Evolutionary conservation across 2,113 vertebrate species (phyloP).

Genomic region (Serinus canaria): DNA sequence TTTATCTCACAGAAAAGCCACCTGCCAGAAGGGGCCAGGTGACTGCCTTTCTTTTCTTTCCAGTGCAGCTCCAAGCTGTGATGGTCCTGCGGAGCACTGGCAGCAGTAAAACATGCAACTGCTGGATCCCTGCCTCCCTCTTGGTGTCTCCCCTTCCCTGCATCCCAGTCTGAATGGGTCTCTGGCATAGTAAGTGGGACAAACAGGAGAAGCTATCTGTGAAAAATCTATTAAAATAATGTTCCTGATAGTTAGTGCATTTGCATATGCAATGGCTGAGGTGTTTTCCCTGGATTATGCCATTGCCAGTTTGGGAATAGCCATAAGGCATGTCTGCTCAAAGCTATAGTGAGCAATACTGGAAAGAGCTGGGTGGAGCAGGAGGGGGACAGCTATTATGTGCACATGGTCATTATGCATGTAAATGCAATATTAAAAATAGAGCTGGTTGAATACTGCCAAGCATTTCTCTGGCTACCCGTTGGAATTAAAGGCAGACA

Average conservation of each 20-base stretch:
- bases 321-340: conserved; percentile 36
- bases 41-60: not conserved
- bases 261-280: conserved; percentile 15
- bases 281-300: conserved; percentile 35
- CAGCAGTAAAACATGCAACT: not conserved
- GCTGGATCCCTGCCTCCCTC: not conserved
- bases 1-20: not conserved
- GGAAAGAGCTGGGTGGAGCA: conserved; percentile 39
- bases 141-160: conserved; percentile 27
- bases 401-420: conserved; percentile 30
- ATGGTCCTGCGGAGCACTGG: not conserved
- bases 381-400: conserved; percentile 20
- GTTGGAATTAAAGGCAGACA: not conserved
- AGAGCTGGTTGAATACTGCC: not conserved
- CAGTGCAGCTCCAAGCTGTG: not conserved
- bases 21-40: not conserved
- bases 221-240: conserved; percentile 21
- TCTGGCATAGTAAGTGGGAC: not conserved
- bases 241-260: not conserved
- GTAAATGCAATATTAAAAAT: conserved; percentile 39
- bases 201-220: not conserved
- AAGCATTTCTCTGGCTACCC: not conserved
- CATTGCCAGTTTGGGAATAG: not conserved
- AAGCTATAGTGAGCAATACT: conserved; percentile 37
- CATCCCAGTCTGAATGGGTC: not conserved